Conservation (phyloP, 2,888 invertebrate species). For the Lysandra coridon region DNA sequence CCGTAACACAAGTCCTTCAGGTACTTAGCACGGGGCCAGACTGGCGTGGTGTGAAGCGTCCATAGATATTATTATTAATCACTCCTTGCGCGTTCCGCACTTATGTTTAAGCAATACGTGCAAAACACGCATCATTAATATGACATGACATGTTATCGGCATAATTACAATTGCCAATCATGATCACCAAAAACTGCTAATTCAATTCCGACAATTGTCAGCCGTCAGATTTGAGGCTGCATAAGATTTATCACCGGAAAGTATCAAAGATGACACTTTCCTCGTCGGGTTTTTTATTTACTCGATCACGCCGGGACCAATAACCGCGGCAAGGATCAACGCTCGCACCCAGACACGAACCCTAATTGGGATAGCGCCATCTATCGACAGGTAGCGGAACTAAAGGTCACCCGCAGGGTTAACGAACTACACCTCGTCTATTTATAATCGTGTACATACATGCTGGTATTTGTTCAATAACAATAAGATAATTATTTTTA, state of each 20-base stretch:
- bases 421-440: slow-evolving; percentile 48
- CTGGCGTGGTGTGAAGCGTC: too few species aligned
- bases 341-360: slow-evolving; percentile 51
- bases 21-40: too few species aligned
- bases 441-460: slow-evolving; percentile 45
- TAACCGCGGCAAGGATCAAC: slow-evolving; percentile 60
- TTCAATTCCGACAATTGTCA: slow-evolving; percentile 16
- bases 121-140: not conserved
- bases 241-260: slow-evolving; percentile 39
- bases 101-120: not conserved
- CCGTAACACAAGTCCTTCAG: too few species aligned
- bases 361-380: slow-evolving; percentile 54
- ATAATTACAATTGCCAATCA: not conserved
- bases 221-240: slow-evolving; percentile 23
- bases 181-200: not conserved
- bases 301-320: slow-evolving; percentile 51
- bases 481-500: slow-evolving; percentile 30
- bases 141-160: not conserved
- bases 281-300: slow-evolving; percentile 47
- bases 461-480: slow-evolving; percentile 42
- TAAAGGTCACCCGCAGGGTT: slow-evolving; percentile 45
- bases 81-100: not conserved
- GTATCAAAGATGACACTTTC: slow-evolving; percentile 52
- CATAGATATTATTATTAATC: not conserved
- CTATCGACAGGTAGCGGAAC: slow-evolving; percentile 46